A percentile compares a stretch with the other conserved stretches of the same genome.
Evolutionary conservation across 2,797 vertebrate species (phyloP).

Genomic region (Xerus rutilus): DNA sequence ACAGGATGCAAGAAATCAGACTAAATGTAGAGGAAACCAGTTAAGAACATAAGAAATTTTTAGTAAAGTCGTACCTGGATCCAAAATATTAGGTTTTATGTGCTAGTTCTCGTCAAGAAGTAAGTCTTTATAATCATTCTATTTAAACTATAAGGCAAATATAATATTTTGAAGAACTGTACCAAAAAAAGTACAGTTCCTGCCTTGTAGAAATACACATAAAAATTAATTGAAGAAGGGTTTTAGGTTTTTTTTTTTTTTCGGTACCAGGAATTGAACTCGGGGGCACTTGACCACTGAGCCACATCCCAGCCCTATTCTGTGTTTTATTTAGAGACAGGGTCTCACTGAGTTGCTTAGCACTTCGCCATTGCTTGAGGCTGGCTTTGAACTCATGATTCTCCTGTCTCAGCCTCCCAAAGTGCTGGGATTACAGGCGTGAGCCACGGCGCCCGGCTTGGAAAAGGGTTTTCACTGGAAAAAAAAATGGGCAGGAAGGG

Average conservation of each 20-base stretch:
- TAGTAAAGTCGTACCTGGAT: constrained; percentile 40
- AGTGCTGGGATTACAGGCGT: no score
- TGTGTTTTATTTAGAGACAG: no score
- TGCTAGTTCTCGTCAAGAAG: constrained; percentile 55
- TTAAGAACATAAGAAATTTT: constrained; percentile 39
- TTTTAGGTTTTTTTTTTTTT: no score
- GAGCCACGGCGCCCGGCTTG: no score
- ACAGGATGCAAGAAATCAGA: constrained; percentile 32
- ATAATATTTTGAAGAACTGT: constrained; percentile 23
- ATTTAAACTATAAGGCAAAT: constrained; percentile 53
- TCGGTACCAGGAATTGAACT: no score
- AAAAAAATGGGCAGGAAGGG: background rate
- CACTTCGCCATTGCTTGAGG: no score
- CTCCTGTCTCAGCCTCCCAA: no score
- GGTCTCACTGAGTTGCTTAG: no score
- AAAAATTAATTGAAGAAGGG: no score
- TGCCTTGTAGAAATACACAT: constrained; percentile 17
- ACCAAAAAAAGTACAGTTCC: background rate
- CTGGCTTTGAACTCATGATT: no score
- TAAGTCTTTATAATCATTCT: constrained; percentile 34
- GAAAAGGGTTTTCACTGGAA: background rate
- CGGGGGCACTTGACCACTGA: no score
- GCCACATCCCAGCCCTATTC: no score
- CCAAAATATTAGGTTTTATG: constrained; percentile 37
- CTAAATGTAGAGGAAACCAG: constrained; percentile 57